phyloP scores from a whole-genome alignment of 2,888 invertebrate species.

The Himalopsyche tibetana region DNA sequence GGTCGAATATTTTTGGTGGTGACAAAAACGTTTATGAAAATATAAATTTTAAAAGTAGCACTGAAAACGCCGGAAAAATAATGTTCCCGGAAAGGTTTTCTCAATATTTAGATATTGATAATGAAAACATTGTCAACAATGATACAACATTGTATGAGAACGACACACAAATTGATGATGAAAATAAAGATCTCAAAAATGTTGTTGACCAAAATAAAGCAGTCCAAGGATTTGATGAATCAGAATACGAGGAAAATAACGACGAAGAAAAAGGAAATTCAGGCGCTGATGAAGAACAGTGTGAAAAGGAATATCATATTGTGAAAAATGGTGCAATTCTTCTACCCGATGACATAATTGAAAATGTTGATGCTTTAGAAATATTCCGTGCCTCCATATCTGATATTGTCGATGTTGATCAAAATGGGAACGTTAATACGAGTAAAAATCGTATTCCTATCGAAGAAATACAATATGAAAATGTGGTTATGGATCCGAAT shows the following conservation, averaged over 20 bases:
- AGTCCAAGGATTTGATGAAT: slow-evolving; percentile 36
- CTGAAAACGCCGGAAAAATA: neutral
- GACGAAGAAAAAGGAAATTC: neutral
- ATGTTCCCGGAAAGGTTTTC: neutral
- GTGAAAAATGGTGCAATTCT: neutral
- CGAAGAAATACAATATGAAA: slow-evolving; percentile 6
- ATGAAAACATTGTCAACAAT: neutral
- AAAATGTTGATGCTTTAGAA: slow-evolving; percentile 61
- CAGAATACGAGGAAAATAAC: neutral
- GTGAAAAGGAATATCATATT: neutral
- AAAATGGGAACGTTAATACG: neutral
- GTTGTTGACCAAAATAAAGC: neutral
- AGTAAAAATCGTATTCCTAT: slow-evolving; percentile 65
- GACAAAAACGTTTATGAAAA: neutral
- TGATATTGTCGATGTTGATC: slow-evolving; percentile 68
- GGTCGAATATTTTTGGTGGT: neutral
- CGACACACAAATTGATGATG: neutral
- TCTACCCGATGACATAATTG: slow-evolving; percentile 50
- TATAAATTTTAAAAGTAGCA: neutral
- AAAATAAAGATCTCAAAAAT: neutral
- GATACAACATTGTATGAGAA: neutral
- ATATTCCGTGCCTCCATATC: slow-evolving; percentile 74
- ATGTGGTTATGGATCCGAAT: slow-evolving; percentile 69
- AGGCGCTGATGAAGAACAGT: neutral
- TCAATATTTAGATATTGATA: neutral